Base-by-base conservation (phyloP, 2,113 vertebrate species). In the Peromyscus maniculatus region DNA sequence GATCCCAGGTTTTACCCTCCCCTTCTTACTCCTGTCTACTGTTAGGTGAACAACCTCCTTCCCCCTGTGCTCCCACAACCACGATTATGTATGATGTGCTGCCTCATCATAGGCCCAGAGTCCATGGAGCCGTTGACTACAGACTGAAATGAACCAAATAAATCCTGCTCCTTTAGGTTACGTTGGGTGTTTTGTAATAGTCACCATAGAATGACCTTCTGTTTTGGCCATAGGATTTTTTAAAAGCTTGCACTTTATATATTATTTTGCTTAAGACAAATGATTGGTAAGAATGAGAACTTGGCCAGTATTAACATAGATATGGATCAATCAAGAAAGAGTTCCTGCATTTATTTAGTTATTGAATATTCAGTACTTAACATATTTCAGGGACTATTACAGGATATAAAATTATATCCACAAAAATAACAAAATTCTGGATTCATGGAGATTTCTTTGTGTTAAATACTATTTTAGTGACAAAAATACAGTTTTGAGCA, bases 301-400 rank as follows among this genome's bases (percentile, higher is more conserved):
- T 80, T 80, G 22, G 10, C 46, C 80, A 26, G 5, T 69, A 22
- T 79, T 89, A 91, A 90, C 7, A 39, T 33, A 39, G 46, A 55
- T 24, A 75, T 36, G 15, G 49, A 39, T 46, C 6, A 59, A 66
- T 13, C 57, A 55, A 72, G 75, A 86, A 49, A 21, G 11, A 84
- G 36, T 86, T 96, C 46, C 21, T 16, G 4, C 88, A 21, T 82
- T 77, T 83, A 88, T 43, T 94, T 12, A 52, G 39, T 96, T 87
- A 28, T 49, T 93, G 39, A 79, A 24, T 55, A 59, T 17, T 78
- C 33, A 26, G 13, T 93, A 91, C 52, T 91, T 91, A 93, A 22
- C 78, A 36, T 24, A 43, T 36, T 59, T 21, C 26, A 74, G 64
- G 13, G 39, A 62, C 74, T 71, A 5, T 89, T 80, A 36, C 26